Evolutionary conservation across 2,113 vertebrate species (phyloP).

Genomic region (Cnemophilus loriae): DNA sequence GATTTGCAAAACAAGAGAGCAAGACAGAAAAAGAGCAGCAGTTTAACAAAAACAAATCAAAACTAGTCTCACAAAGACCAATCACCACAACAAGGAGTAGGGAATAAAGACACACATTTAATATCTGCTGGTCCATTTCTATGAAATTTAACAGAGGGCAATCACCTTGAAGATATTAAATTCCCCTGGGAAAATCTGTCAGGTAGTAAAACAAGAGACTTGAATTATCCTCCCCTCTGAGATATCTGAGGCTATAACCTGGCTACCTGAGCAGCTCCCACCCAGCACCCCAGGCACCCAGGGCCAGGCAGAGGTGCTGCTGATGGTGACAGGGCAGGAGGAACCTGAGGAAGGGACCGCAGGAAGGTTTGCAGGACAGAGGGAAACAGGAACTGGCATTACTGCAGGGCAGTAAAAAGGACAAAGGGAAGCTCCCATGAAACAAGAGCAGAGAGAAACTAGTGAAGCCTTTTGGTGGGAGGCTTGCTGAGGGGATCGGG

Average conservation of each 20-base stretch:
- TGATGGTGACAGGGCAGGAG: not conserved
- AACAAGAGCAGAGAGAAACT: not conserved
- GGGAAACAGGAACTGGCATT: not conserved
- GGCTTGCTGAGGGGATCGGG: not conserved
- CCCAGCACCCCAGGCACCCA: not conserved
- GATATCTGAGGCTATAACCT: not conserved
- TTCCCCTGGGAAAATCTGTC: not conserved
- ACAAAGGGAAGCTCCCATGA: not conserved
- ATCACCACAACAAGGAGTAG: not conserved
- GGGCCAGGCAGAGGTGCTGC: not conserved
- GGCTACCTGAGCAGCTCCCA: not conserved
- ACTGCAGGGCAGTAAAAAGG: not conserved
- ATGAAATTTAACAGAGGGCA: not conserved
- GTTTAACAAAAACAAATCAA: not conserved
- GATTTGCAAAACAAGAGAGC: not conserved
- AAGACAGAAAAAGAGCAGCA: not conserved
- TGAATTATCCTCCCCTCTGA: not conserved
- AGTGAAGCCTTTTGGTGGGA: not conserved
- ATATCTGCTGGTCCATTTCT: not conserved
- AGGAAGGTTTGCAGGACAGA: not conserved
- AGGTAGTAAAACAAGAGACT: not conserved
- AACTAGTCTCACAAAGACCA: not conserved
- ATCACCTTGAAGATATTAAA: not conserved
- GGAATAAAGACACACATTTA: not conserved
- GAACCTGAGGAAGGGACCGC: not conserved